phyloP scores from a whole-genome alignment of 2,888 invertebrate genomes.

The Ormyrus rosae region DNA sequence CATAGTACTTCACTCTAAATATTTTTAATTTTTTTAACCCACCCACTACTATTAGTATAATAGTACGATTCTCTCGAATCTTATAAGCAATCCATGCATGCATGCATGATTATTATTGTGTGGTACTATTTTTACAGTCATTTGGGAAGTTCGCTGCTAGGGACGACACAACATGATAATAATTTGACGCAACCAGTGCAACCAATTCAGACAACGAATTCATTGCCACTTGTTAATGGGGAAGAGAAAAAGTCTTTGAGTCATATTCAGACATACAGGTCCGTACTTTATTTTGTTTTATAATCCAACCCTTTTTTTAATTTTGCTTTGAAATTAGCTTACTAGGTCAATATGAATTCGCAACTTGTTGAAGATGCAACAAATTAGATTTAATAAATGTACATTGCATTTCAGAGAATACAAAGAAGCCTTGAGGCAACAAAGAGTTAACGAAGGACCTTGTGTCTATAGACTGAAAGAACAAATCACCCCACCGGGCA shows the following conservation, averaged over 20 bases:
- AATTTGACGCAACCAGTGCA: conserved; percentile 65
- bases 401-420: conserved; percentile 82
- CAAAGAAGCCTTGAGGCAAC: conserved; percentile 92
- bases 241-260: conserved; percentile 82
- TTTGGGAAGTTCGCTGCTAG: conserved; percentile 67
- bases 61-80: conserved; percentile 8
- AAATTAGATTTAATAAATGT: too few relatives aligned
- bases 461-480: conserved; percentile 84
- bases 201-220: conserved; percentile 64
- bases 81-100: conserved; percentile 50
- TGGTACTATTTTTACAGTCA: conserved; percentile 64
- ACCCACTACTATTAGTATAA: background rate
- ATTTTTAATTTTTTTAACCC: conserved; percentile 7
- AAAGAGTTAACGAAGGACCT: conserved; percentile 86
- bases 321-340: conserved; percentile 21
- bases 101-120: conserved; percentile 64
- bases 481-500: conserved; percentile 78
- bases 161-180: conserved; percentile 61
- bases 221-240: conserved; percentile 76
- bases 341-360: background rate
- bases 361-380: too few relatives aligned
- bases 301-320: conserved; percentile 39
- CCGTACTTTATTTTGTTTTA: conserved; percentile 14
- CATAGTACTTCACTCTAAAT: background rate
- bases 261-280: conserved; percentile 88